These are phyloP conservation scores for Monochamus saltuarius DNA, from an alignment of 1,140 invertebrate genomes.

Conservation along the genomic window DNA sequence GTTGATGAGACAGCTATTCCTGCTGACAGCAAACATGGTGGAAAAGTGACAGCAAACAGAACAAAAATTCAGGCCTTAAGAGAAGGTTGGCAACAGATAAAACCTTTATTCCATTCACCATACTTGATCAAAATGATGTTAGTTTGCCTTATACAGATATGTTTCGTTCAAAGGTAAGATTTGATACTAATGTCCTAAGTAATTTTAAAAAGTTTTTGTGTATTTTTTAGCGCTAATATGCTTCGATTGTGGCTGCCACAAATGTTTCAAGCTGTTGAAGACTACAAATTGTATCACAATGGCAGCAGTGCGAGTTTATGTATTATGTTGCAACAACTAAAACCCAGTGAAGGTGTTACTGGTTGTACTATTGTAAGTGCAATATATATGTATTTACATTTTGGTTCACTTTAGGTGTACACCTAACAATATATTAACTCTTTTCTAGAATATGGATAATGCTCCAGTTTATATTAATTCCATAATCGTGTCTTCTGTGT, in stretches of 20 bases:
- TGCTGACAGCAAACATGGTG: not conserved
- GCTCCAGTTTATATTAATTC: not conserved
- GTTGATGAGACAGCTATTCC: constrained; percentile 33
- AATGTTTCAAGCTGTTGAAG: constrained; percentile 35
- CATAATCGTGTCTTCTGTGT: not conserved
- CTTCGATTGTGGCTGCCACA: constrained; percentile 35
- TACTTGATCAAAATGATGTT: constrained; percentile 31
- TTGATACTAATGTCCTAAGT: not conserved
- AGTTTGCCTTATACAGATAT: constrained; percentile 31
- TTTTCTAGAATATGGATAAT: not conserved
- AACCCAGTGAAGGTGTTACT: not conserved
- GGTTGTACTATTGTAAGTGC: constrained; percentile 31
- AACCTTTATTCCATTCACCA: constrained; percentile 33
- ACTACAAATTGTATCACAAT: constrained; percentile 29
- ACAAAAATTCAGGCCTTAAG: constrained; percentile 28
- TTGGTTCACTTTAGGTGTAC: too few relatives aligned
- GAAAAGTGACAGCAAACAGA: constrained; percentile 17
- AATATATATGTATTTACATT: too few relatives aligned
- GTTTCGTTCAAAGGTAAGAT: not conserved
- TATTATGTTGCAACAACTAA: constrained; percentile 28
- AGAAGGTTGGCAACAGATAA: constrained; percentile 32
- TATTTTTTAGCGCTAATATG: constrained; percentile 26
- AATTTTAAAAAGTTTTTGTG: not conserved
- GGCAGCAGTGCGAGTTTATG: constrained; percentile 27
- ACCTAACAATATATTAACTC: not conserved